Base-by-base conservation (phyloP, 2,797 vertebrate species). In the Telmatherina bonti region DNA sequence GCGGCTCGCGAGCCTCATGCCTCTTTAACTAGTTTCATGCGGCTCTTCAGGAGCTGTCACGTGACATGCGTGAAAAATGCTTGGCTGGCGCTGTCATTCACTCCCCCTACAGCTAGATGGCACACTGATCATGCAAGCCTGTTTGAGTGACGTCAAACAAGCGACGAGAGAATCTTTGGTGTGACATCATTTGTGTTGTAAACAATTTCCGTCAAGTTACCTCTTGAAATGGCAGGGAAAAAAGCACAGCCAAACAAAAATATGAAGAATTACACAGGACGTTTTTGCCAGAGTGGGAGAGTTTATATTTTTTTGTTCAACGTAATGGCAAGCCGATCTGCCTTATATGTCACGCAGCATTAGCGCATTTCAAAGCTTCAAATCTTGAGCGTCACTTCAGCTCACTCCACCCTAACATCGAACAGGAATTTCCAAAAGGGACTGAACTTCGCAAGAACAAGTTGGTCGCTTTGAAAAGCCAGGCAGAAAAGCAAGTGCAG, bases 341-440 rank as follows among this genome's bases (percentile, higher is more conserved):
- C 53, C 59, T 72, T 8, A 36, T 38, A 62, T 63, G 45, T 6
- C 58, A 54, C 66, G 60, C 62, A 76, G 70, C 18, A n/a, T n/a
- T n/a, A n/a, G n/a, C n/a, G n/a, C n/a, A n/a, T n/a, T n/a, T n/a
- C n/a, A n/a, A n/a, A n/a, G 58, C 41, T 77, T 61, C 56, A 56
- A 67, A 72, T 67, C 62, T 72, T 56, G n/a, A 73, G 18, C 20
- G n/a, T 4, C 70, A 29, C 55, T 73, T 72, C 47, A 70, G 26
- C 30, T 62, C 62, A 58, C 16, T 62, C 49, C 67, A 79, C n/a
- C 30, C 51, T 56, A 70, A 62, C 43, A 41, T 59, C 13, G 7
- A 68, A 16, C 36, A 78, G 55, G 65, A 70, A 56, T 79, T 70
- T 70, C 57, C 43, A 45, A 71, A 79, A 49, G 57, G 45, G 27